Conservation (phyloP, 2,113 vertebrate genomes). For the Formicarius rufipectus region DNA sequence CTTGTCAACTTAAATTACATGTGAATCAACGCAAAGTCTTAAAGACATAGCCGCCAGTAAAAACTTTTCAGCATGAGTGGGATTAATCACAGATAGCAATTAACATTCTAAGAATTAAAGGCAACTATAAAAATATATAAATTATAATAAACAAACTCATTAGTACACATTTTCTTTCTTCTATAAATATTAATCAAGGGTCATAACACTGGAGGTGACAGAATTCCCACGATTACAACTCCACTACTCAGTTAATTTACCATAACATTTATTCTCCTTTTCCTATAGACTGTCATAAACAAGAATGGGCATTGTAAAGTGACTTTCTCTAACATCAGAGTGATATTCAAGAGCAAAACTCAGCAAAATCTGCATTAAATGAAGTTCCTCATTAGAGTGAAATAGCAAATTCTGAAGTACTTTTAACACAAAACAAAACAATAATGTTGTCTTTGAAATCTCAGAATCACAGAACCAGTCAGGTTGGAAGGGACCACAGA, state of each 20-base stretch:
- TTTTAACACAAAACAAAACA: neutral
- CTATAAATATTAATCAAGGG: slow-evolving; percentile 27
- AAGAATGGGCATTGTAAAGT: neutral
- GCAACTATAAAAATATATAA: slow-evolving; percentile 5
- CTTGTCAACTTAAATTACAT: slow-evolving; percentile 44
- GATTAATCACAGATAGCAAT: slow-evolving; percentile 35
- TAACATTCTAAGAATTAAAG: neutral
- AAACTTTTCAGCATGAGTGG: slow-evolving; percentile 4
- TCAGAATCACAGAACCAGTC: neutral
- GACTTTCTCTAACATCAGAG: neutral
- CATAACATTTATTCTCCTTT: neutral
- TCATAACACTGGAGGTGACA: neutral
- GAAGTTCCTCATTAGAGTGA: neutral
- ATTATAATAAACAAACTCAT: slow-evolving; percentile 38
- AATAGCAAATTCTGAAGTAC: neutral
- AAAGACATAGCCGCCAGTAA: neutral
- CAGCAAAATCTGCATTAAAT: neutral
- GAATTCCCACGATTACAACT: neutral
- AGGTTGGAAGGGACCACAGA: neutral
- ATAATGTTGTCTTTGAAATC: neutral
- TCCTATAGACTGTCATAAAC: neutral
- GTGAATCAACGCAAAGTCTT: slow-evolving; percentile 27
- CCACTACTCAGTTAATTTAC: neutral
- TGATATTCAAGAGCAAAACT: neutral
- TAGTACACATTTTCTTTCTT: neutral